Conservation (phyloP, 2,888 invertebrate genomes). For the Lacanobia wlatinum region DNA sequence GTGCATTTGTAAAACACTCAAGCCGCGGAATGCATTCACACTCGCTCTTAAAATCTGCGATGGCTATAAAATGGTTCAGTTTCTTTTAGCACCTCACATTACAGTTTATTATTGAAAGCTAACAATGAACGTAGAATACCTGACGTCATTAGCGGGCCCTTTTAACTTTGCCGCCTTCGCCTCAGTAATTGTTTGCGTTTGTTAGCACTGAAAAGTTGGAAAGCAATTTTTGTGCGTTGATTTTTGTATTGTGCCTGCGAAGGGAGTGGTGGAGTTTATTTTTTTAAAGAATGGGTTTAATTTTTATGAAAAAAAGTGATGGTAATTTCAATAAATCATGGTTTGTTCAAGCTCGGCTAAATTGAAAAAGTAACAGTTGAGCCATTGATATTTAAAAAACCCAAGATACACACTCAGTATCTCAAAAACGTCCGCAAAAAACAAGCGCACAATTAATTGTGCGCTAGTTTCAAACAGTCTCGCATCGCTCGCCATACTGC, state of each 20-base stretch:
- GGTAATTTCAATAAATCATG: neutral
- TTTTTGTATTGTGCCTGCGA: slow-evolving; percentile 47
- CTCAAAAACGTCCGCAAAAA: too few species aligned
- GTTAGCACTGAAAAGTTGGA: slow-evolving; percentile 61
- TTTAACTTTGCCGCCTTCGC: slow-evolving; percentile 75
- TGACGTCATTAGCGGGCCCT: slow-evolving; percentile 78
- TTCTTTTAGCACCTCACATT: slow-evolving; percentile 83
- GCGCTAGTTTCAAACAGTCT: too few species aligned
- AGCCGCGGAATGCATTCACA: slow-evolving; percentile 68
- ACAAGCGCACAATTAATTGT: too few species aligned
- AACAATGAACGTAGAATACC: slow-evolving; percentile 81
- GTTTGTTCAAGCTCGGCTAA: neutral
- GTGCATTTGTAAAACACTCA: slow-evolving; percentile 70
- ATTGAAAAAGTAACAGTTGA: neutral
- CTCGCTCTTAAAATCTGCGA: slow-evolving; percentile 78
- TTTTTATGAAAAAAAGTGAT: slow-evolving; percentile 10
- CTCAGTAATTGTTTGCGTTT: slow-evolving; percentile 63
- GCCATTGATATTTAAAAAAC: too few species aligned
- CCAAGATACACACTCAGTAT: too few species aligned
- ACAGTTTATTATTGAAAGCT: slow-evolving; percentile 82
- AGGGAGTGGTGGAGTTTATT: slow-evolving; percentile 1
- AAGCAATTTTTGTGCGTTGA: slow-evolving; percentile 54
- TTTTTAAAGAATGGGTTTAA: slow-evolving; percentile 11
- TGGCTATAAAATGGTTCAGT: slow-evolving; percentile 80
- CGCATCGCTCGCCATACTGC: too few species aligned